Base-by-base conservation (phyloP, 1,140 invertebrate species). In the Papilio glaucus region DNA sequence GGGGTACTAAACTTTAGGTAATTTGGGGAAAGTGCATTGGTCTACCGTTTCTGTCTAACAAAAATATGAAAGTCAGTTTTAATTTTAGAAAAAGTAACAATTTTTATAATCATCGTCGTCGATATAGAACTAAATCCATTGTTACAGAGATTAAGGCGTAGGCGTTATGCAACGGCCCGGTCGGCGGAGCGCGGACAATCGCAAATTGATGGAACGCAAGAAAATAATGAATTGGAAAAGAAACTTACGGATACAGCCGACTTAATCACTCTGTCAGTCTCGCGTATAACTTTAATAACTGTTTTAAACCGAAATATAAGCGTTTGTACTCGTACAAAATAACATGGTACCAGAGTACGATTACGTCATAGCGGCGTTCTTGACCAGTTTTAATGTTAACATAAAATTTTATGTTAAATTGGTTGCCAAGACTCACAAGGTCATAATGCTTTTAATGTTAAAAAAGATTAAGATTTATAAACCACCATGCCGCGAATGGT, bases 191-290 rank as follows among this genome's bases (percentile, higher is more conserved):
- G 62, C 29, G 29, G 33, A 63, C 33, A 63, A 63, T 39, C 61
- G 15, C n/a, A 63, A 63, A 63, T 63, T 63, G 37, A 63, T 63
- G 61, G 33, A 63, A 53, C n/a, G 45, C n/a, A 38, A 62, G 26
- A 63, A 38, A 63, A 63, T 37, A 41, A 63, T 15, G 9, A 39
- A 63, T 63, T 63, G 61, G 37, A 63, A 63, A 63, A 39, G 61
- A 38, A 63, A 63, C 33, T 63, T 18, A 4, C 37, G 15, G 8
- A 63, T 33, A 18, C 61, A 18, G 6, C 15, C n/a, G 10, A 37
- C 61, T 10, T 63, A 53, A 53, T 53, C 21, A 53, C 18, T 24
- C 18, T 24, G 4, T 10, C 21, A 53, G 9, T 18, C 10, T 53
- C 9, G 18, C 10, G 15, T 49, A 45, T 49, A 6, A 24, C 21